A percentile compares a stretch with the other conserved stretches of the same genome.
phyloP scores from a whole-genome alignment of 2,113 vertebrate genomes.

The Himantopus leucocephalus region DNA sequence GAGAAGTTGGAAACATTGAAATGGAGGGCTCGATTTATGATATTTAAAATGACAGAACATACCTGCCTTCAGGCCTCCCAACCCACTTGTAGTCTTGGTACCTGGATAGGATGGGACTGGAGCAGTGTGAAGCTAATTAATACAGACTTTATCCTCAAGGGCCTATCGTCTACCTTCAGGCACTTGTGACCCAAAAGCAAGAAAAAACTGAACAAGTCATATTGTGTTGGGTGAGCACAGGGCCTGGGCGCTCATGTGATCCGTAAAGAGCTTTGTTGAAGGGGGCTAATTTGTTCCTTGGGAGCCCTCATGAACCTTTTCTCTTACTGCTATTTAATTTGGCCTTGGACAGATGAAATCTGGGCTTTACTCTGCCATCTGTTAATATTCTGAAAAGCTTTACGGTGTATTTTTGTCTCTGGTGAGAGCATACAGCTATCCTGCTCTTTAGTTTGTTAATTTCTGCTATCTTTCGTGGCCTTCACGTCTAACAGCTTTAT shows the following conservation, averaged over 20 bases:
- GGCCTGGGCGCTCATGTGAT: not conserved
- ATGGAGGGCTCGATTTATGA: not conserved
- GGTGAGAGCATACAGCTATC: not conserved
- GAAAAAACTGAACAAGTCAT: not conserved
- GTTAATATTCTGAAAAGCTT: not conserved
- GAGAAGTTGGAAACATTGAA: slow-evolving; percentile 1
- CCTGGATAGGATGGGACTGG: not conserved
- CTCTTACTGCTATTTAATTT: not conserved
- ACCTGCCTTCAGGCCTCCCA: slow-evolving; percentile 39
- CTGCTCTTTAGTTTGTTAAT: not conserved
- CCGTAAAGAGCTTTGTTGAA: not conserved
- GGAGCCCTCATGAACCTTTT: not conserved
- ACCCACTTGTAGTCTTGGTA: not conserved
- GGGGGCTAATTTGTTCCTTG: not conserved
- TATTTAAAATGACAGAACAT: slow-evolving; percentile 62
- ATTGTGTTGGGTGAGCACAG: not conserved
- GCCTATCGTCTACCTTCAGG: not conserved
- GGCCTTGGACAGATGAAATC: not conserved
- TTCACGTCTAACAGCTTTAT: not conserved
- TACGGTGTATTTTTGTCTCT: not conserved
- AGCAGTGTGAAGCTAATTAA: slow-evolving; percentile 45
- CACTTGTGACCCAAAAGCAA: slow-evolving; percentile 39
- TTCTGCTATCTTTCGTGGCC: not conserved
- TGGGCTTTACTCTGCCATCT: not conserved
- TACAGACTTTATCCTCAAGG: slow-evolving; percentile 48